Conservation (phyloP, 2,888 invertebrate genomes). For the Ectemnius cavifrons region DNA sequence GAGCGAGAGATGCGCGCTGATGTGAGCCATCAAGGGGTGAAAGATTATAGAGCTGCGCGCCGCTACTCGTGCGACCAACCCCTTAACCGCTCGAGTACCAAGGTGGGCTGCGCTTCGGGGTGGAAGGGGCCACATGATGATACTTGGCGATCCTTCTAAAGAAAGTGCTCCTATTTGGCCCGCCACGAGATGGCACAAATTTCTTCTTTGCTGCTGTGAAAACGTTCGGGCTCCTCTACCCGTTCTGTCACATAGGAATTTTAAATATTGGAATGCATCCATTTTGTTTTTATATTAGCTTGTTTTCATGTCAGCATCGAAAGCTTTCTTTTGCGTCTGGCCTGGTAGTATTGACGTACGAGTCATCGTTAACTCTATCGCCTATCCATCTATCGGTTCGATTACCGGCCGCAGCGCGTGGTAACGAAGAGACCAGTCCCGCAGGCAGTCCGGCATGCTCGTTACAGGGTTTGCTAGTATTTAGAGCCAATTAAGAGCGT, state of each 20-base stretch:
- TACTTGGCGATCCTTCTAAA: conserved; percentile 1
- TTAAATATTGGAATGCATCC: too few species aligned
- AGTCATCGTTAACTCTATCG: too few species aligned
- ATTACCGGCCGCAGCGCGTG: neutral
- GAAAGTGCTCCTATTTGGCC: neutral
- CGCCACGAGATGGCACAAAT: too few species aligned
- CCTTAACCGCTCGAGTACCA: conserved; percentile 3
- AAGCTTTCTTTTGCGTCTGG: too few species aligned
- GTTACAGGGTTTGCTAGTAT: conserved; percentile 43
- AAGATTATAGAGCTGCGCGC: conserved; percentile 17
- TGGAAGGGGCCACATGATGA: neutral
- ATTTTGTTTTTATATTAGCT: too few species aligned
- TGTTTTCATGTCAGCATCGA: too few species aligned
- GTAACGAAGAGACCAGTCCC: conserved; percentile 7
- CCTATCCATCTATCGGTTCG: too few species aligned
- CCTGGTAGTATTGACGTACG: too few species aligned
- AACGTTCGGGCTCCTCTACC: too few species aligned
- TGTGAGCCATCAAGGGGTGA: conserved; percentile 25
- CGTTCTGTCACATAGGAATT: too few species aligned
- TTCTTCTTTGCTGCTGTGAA: too few species aligned
- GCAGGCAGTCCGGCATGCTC: conserved; percentile 11
- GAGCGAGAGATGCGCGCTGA: conserved; percentile 16
- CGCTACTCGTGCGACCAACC: neutral
- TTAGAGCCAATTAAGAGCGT: conserved; percentile 47
- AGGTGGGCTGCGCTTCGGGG: conserved; percentile 2